Conservation (phyloP, 2,888 invertebrate genomes). For the Thalpophila matura region DNA sequence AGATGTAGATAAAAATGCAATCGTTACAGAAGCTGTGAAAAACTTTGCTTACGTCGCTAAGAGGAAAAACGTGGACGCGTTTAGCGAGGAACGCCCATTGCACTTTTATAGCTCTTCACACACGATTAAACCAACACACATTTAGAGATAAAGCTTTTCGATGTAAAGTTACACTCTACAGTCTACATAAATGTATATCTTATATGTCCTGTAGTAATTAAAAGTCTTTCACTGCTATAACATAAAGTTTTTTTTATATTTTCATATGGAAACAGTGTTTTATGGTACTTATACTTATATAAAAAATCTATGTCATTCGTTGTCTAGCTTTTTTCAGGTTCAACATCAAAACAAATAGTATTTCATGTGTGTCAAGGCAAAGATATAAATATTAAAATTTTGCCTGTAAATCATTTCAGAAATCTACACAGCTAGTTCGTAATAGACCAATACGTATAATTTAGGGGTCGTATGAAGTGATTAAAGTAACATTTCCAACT, state of each 20-base stretch:
- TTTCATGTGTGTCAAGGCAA: constrained; percentile 29
- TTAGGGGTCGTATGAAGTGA: constrained; percentile 85
- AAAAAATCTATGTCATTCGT: no score
- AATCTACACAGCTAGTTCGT: constrained; percentile 74
- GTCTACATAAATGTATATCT: constrained; percentile 1
- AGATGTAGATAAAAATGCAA: constrained; percentile 44
- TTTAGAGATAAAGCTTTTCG: constrained; percentile 53
- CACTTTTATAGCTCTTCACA: constrained; percentile 66
- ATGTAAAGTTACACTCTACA: constrained; percentile 30
- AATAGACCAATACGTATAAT: constrained; percentile 82
- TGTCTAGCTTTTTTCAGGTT: no score
- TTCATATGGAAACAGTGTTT: no score
- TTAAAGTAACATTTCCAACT: constrained; percentile 88
- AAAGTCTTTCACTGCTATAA: neutral
- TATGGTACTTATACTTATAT: no score
- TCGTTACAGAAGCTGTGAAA: constrained; percentile 56
- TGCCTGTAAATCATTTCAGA: constrained; percentile 79
- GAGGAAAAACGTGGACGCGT: constrained; percentile 63
- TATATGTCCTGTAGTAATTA: constrained; percentile 12
- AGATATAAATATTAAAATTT: constrained; percentile 73
- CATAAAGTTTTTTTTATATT: no score
- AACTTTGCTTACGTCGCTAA: constrained; percentile 59
- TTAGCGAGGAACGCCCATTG: constrained; percentile 62
- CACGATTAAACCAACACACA: constrained; percentile 67
- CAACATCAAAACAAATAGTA: constrained; percentile 17